Base-by-base conservation (phyloP, 2,113 vertebrate genomes). In the Synodontis membranacea region DNA sequence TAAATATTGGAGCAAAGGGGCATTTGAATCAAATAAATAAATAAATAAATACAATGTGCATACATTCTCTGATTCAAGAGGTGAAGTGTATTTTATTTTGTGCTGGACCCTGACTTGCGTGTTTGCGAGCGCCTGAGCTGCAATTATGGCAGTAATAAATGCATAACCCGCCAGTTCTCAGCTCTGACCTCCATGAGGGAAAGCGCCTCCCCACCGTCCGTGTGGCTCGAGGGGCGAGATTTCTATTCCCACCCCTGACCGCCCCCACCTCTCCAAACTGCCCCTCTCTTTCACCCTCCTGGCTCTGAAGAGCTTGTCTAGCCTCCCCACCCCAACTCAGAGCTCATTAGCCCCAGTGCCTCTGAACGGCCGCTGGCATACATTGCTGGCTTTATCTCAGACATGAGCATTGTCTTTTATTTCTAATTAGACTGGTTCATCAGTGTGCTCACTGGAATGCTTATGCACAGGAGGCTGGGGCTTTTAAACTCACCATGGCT, bases 221-320 rank as follows among this genome's bases (percentile, higher is more conserved):
- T 76, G 76, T 44, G 46, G 82, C 89, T 90, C 86, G 64, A 87
- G 89, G 82, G 86, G 82, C 78, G n/a, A 88, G 87, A 90, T 90
- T 80, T 91, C 86, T 88, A 92, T 92, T 92, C 89, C 89, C 74
- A 81, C 87, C n/a, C 81, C 88, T 91, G 91, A 92, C 90, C 91
- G 85, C 84, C 68, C 82, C 91, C 74, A 79, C 84, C 83, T 86
- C 80, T 87, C 86, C 83, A 90, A 83, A 80, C 85, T 80, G 88
- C 85, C 87, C 84, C 86, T 72, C 58, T 89, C 82, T 64, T 85
- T 86, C 87, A 78, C 87, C 80, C 88, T 80, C 48, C 88, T 88
- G 80, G 84, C 83, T 58, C 87, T 85, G 88, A 89, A 90, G 91
- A 86, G 90, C 84, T 66, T 46, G 74, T 84, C 76, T 85, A 50